A percentile compares a stretch with the other conserved stretches of the same genome.
Evolutionary conservation across 2,797 vertebrate species (phyloP).

Genomic region (Chelmon rostratus): DNA sequence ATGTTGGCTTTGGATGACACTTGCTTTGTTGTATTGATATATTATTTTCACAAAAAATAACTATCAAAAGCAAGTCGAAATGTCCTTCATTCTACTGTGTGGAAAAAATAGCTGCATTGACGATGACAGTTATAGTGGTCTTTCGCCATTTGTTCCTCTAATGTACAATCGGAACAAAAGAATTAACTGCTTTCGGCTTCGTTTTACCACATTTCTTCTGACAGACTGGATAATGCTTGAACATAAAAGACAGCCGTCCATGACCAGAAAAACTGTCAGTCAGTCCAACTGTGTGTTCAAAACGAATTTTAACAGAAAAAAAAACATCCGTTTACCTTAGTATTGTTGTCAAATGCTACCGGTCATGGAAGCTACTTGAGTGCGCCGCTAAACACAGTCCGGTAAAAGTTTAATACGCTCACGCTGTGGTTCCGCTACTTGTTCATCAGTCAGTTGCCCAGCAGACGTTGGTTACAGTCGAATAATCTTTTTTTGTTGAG

Average conservation of each 20-base stretch:
- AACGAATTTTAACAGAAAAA: background rate
- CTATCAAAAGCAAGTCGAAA: background rate
- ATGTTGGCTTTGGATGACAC: background rate
- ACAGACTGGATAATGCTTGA: background rate
- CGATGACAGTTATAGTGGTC: background rate
- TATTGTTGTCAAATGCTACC: constrained; percentile 30
- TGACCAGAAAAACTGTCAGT: too few species aligned
- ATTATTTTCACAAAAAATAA: too few species aligned
- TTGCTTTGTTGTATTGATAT: background rate
- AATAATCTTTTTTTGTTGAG: too few species aligned
- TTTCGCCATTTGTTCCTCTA: background rate
- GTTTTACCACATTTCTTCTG: too few species aligned
- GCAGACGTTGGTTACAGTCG: too few species aligned
- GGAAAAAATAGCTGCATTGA: background rate
- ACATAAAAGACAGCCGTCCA: background rate
- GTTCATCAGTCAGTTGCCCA: too few species aligned
- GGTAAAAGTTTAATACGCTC: background rate
- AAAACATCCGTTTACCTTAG: constrained; percentile 43
- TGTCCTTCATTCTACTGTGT: background rate
- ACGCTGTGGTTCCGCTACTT: constrained; percentile 33
- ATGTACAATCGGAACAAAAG: too few species aligned
- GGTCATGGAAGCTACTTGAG: constrained; percentile 45
- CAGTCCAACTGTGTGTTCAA: too few species aligned
- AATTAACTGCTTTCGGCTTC: background rate
- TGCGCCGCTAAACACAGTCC: constrained; percentile 29